Conservation (phyloP, 2,113 vertebrate species). For the Gallinago paraguaiae region DNA sequence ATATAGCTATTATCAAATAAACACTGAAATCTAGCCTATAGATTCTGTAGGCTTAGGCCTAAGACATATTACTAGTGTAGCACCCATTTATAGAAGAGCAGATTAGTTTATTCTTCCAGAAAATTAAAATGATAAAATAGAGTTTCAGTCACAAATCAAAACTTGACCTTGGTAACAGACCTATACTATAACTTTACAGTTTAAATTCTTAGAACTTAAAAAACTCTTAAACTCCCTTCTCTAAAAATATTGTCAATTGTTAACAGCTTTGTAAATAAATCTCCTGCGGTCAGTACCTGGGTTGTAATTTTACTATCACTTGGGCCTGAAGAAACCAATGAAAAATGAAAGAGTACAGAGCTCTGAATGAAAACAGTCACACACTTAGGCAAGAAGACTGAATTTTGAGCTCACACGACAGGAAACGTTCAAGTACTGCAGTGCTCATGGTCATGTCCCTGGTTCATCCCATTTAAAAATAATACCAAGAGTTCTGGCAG, state of each 20-base stretch:
- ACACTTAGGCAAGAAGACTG: background rate
- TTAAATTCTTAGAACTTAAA: background rate
- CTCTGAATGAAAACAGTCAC: background rate
- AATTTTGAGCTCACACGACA: background rate
- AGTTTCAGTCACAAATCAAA: background rate
- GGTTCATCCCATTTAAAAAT: background rate
- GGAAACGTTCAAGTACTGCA: background rate
- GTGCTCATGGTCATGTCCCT: background rate
- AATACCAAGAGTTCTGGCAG: background rate
- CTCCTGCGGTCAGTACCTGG: background rate
- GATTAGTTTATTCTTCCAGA: background rate
- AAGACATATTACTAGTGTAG: background rate
- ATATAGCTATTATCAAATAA: background rate
- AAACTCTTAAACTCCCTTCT: background rate
- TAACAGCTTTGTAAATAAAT: background rate
- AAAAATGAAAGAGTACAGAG: background rate
- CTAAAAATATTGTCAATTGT: background rate
- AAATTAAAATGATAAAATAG: background rate
- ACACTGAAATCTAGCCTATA: background rate
- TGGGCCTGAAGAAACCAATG: background rate
- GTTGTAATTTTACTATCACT: background rate
- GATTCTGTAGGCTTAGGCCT: background rate
- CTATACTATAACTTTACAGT: background rate
- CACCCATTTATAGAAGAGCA: background rate
- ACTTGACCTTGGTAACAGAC: accelerated